Conservation (phyloP, 2,113 vertebrate species). For the Urocynchramus pylzowi region DNA sequence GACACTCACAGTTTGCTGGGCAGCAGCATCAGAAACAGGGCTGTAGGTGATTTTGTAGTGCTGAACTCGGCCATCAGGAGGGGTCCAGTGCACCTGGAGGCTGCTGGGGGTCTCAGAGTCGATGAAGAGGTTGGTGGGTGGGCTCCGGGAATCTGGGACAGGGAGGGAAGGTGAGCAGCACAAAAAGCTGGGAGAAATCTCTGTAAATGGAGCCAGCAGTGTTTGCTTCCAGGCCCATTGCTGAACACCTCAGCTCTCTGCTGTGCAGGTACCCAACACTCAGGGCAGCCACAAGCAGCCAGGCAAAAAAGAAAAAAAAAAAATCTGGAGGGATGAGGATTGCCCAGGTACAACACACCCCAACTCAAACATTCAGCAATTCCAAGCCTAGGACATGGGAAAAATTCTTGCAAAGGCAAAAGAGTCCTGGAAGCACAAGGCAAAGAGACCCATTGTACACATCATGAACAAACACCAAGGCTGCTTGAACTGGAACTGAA, state of each 20-base stretch:
- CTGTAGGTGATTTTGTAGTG: conserved; percentile 82
- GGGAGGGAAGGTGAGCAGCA: not conserved
- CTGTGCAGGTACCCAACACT: not conserved
- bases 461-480: not conserved
- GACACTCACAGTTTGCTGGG: conserved; percentile 64
- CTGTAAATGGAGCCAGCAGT: not conserved
- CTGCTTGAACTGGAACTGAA: not conserved
- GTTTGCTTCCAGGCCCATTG: not conserved
- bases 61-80: conserved; percentile 78
- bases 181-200: not conserved
- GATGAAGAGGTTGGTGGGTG: conserved; percentile 78
- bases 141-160: conserved; percentile 74
- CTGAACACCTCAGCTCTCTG: accelerated
- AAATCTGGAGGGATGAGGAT: not conserved
- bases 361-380: not conserved
- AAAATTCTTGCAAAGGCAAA: not conserved
- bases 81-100: conserved; percentile 81
- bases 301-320: not conserved
- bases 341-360: not conserved
- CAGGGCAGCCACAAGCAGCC: not conserved
- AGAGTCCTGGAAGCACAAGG: not conserved
- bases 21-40: conserved; percentile 54
- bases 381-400: not conserved
- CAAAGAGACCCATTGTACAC: not conserved
- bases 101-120: conserved; percentile 81